Evolutionary conservation across 2,888 invertebrate genomes (phyloP), one percentile per base, ranked within the genome.

Genomic region (Lepidocyrtinus sp.): DNA sequence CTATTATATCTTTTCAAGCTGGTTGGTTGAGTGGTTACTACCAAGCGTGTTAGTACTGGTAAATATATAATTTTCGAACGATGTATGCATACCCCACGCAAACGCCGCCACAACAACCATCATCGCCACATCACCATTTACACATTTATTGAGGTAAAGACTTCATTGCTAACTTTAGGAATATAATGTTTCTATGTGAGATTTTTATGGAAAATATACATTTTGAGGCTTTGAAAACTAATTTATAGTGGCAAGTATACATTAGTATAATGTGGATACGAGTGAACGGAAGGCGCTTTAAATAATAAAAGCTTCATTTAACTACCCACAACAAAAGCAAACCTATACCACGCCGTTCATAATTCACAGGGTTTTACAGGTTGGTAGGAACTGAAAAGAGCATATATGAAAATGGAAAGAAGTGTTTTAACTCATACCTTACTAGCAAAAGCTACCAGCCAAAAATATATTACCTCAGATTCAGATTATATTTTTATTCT

Each of bases 1-100:
- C 68, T 75, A n/a, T n/a, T n/a, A 75, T 75, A 75, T 68, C 5
- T 36, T 36, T 36, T 36, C 15, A 55, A 55, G 55, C 2, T 55
- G 55, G 55, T 55, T 55, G 5, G 12, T 36, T 36, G n/a, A 55
- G 55, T 55, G 55, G 55, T 55, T 12, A 55, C 17, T 15, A n/a
- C 55, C 9, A 12, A 7, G 36, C 12, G 36, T 36, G 36, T 36
- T 36, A 36, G 5, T n/a, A 55, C 55, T 55, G 55, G n/a, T 55
- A n/a, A 55, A 55, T 55, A 55, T n/a, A 17, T 55, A 55, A 55
- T 55, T 55, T 55, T 17, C 55, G 55, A 55, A 55, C 55, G n/a
- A n/a, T n/a, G n/a, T 55, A 17, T 3, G 55, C 55, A 55, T 55
- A 55, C 17, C 55, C n/a, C 55, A 55, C n/a, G 17, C 15, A 55